Evolutionary conservation across 2,888 invertebrate species (phyloP).

Genomic region (Ochropleura leucogaster): DNA sequence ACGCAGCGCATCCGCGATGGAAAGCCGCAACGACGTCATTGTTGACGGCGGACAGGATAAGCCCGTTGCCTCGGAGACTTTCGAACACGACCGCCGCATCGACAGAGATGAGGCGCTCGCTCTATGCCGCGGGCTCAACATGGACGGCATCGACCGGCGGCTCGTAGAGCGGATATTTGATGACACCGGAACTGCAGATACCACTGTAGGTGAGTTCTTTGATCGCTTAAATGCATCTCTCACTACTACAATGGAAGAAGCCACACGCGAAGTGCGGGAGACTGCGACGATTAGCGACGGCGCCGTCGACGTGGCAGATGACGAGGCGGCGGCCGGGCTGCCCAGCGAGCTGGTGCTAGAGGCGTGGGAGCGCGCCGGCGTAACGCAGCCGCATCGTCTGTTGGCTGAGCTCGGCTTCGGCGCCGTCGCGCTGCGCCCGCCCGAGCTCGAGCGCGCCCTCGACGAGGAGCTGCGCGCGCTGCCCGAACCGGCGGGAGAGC

Average conservation of each 20-base stretch:
- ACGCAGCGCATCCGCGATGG: constrained; percentile 81
- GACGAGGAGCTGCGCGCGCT: constrained; percentile 91
- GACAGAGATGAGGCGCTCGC: constrained; percentile 80
- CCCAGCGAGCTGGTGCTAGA: constrained; percentile 91
- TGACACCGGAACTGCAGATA: constrained; percentile 72
- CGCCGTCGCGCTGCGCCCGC: constrained; percentile 89
- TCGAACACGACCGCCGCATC: constrained; percentile 81
- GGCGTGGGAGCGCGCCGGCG: constrained; percentile 93
- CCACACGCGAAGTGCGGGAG: constrained; percentile 60
- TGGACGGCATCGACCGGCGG: constrained; percentile 80
- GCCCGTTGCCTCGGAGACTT: constrained; percentile 56
- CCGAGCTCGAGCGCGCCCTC: constrained; percentile 92
- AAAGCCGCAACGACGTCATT: constrained; percentile 70
- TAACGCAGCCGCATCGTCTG: constrained; percentile 92
- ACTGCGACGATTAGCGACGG: constrained; percentile 19
- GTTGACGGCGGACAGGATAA: constrained; percentile 56
- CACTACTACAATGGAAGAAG: constrained; percentile 77
- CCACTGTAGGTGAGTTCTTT: constrained; percentile 87
- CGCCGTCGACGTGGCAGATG: constrained; percentile 57
- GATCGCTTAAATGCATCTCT: constrained; percentile 82
- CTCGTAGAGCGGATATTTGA: constrained; percentile 83
- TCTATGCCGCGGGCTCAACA: constrained; percentile 82
- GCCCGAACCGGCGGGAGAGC: constrained; percentile 68
- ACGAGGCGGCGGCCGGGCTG: constrained; percentile 69
- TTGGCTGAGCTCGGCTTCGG: constrained; percentile 93